Evolutionary conservation across 2,113 vertebrate genomes (phyloP).

Genomic region (Cinclus mexicanus): DNA sequence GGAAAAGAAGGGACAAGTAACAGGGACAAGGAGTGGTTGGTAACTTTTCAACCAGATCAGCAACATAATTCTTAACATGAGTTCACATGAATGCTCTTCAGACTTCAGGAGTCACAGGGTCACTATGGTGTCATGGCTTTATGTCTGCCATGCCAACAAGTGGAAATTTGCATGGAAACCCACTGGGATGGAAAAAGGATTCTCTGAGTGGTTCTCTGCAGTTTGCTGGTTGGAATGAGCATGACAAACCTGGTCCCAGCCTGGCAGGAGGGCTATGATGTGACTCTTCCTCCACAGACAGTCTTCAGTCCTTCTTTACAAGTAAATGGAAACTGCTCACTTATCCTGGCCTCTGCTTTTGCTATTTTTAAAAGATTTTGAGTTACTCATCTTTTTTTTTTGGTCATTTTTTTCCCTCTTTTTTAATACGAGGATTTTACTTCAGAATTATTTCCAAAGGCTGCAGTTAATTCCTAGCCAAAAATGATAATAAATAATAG

Average conservation of each 20-base stretch:
- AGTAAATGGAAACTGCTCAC: neutral
- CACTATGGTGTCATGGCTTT: neutral
- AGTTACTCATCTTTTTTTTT: accelerated
- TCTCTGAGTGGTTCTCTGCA: neutral
- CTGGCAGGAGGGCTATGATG: neutral
- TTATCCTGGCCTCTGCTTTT: neutral
- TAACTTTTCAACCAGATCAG: neutral
- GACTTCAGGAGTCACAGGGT: neutral
- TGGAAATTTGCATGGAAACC: neutral
- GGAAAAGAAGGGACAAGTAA: neutral
- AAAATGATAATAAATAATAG: neutral
- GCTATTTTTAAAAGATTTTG: neutral
- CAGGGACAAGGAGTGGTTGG: neutral
- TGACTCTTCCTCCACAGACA: neutral
- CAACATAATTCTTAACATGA: neutral
- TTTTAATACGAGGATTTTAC: neutral
- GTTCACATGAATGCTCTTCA: neutral
- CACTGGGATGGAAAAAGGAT: neutral
- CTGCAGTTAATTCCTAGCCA: neutral
- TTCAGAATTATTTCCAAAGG: neutral
- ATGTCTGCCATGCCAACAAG: neutral
- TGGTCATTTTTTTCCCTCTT: too few relatives aligned
- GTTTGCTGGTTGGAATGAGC: neutral
- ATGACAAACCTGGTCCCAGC: neutral
- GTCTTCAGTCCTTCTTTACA: neutral